Evolutionary conservation across 2,888 invertebrate species (phyloP), one percentile per base, ranked within the genome.

Genomic region (Nebria salina): DNA sequence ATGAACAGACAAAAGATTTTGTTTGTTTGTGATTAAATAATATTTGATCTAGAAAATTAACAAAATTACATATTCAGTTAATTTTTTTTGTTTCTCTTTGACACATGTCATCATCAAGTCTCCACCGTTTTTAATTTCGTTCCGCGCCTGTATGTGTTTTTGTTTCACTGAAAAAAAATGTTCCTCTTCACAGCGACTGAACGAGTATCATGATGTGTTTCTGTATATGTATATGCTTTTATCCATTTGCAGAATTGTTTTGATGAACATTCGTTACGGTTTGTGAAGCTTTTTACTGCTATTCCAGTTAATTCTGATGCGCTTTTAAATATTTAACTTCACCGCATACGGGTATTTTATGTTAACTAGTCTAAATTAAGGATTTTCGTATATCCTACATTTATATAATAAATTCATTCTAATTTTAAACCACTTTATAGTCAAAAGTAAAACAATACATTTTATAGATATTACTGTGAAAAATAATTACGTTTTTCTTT

Each of bases 211-310:
- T 54, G 54, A 34, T 54, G 54, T 54, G 54, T 54, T 54, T 54
- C 11, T 54, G 7, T 54, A 13, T 54, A 25, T 26, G 70, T 34
- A 34, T 34, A 26, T 15, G 26, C 34, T 34, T 25, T 70, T 34
- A 34, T 11, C 70, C 34, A 25, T 25, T 70, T 70, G 34, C 70
- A 34, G 70, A 70, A 70, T 78, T 73, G 65, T 79, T 79, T 79
- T 79, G 75, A 79, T 75, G 75, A 79, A 75, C 79, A 75, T 79
- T 79, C 79, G 79, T 79, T 79, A 79, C 79, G 79, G 79, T 74
- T 79, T 74, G 79, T 68, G 79, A 66, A 79, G 79, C 79, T 79
- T 79, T 74, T 79, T 75, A 74, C 66, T 66, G 54, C 68, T 74
- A 74, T 79, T 75, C 26, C 70, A 66, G 74, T 79, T 79, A 79